Percentiles rank a stretch among this genome's conserved stretches.
Conservation (phyloP, 2,797 vertebrate species). For the Molossus alvarezi region DNA sequence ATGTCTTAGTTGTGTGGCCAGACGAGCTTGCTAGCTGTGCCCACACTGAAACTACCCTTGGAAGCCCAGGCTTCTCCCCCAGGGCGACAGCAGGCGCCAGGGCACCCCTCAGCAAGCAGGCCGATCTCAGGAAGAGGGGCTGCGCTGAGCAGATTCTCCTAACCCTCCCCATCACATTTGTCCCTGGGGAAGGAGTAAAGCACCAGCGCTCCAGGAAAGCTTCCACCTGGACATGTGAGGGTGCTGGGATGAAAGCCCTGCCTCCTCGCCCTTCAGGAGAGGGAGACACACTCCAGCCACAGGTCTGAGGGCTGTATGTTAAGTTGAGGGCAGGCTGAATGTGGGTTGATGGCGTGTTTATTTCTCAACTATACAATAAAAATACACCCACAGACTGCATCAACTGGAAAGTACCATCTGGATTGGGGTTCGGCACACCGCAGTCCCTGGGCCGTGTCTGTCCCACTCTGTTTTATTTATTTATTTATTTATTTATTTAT, state of each 20-base stretch:
- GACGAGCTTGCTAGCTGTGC: neutral
- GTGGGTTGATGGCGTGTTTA: neutral
- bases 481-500: neutral
- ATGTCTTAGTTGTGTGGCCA: neutral
- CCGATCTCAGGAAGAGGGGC: neutral
- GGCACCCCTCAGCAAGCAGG: neutral
- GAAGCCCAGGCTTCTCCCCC: neutral
- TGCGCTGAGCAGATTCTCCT: too few relatives aligned
- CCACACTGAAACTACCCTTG: neutral
- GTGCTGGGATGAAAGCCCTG: fast-evolving
- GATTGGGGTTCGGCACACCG: neutral
- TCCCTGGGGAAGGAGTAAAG: neutral
- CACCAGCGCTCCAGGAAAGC: neutral
- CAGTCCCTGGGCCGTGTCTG: neutral
- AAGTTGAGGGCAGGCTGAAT: neutral
- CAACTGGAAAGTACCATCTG: neutral
- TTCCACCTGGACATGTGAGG: neutral
- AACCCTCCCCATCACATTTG: neutral
- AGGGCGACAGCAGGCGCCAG: neutral
- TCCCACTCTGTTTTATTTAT: neutral
- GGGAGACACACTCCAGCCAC: neutral
- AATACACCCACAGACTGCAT: neutral
- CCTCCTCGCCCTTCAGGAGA: neutral
- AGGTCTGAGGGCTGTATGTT: neutral
- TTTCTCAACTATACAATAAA: neutral